Percentiles rank a stretch among this genome's conserved stretches.
Conservation (phyloP, 2,113 vertebrate species). For the Tylochromis polylepis region DNA sequence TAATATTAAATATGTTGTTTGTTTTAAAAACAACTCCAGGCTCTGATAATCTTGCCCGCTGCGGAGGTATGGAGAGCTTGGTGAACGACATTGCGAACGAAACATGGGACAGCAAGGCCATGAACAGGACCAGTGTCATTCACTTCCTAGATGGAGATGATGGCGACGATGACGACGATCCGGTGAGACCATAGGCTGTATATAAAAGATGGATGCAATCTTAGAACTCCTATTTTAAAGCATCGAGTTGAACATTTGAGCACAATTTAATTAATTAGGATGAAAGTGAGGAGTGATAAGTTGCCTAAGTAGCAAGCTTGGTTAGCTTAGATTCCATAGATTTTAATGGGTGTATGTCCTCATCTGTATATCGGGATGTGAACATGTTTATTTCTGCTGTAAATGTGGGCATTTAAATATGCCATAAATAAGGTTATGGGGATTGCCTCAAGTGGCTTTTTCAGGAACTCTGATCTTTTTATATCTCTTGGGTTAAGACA, state of each 20-base stretch:
- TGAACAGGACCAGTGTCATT: constrained; percentile 90
- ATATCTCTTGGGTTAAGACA: background rate
- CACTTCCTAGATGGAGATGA: constrained; percentile 92
- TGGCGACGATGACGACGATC: constrained; percentile 86
- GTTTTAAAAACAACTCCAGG: constrained; percentile 23
- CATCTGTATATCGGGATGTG: background rate
- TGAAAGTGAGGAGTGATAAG: background rate
- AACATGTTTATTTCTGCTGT: too few species aligned
- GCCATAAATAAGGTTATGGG: background rate
- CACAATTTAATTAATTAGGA: background rate
- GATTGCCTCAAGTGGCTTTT: background rate
- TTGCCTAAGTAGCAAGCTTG: background rate
- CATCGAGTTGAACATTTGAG: background rate
- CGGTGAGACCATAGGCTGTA: constrained; percentile 69
- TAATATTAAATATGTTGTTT: background rate
- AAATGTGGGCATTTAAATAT: background rate
- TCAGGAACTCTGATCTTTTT: background rate
- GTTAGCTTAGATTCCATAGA: background rate
- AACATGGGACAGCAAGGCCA: constrained; percentile 82
- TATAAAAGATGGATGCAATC: background rate
- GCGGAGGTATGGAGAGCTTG: constrained; percentile 86
- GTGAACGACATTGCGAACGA: constrained; percentile 86
- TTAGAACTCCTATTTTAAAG: background rate
- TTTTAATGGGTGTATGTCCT: background rate
- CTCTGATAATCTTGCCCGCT: constrained; percentile 88